Percentiles rank a stretch among this genome's conserved stretches.
Evolutionary conservation across 2,888 invertebrate genomes (phyloP).

Genomic region (Caenorhabditis imperialis): DNA sequence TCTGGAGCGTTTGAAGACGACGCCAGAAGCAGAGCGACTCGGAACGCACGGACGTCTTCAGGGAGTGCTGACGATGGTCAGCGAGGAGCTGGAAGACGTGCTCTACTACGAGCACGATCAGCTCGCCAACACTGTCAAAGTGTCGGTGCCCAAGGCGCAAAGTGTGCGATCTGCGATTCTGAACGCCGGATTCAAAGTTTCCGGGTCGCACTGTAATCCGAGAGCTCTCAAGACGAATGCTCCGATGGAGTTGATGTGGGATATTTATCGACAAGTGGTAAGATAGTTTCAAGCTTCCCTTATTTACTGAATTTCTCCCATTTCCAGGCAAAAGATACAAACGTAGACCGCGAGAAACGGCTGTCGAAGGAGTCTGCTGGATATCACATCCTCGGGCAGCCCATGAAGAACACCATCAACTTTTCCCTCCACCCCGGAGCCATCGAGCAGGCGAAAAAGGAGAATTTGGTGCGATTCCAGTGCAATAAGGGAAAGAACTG

Average conservation of each 20-base stretch:
- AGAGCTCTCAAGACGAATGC: constrained; percentile 94
- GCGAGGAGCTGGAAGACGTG: constrained; percentile 85
- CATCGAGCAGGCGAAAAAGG: constrained; percentile 63
- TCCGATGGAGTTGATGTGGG: constrained; percentile 90
- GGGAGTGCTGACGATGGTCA: constrained; percentile 87
- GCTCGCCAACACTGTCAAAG: constrained; percentile 83
- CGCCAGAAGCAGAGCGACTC: constrained; percentile 80
- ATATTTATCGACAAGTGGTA: constrained; percentile 86
- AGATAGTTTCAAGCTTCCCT: background rate
- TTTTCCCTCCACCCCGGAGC: constrained; percentile 72
- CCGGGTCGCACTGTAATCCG: constrained; percentile 90
- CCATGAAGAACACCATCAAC: constrained; percentile 64
- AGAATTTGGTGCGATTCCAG: constrained; percentile 75
- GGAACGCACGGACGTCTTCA: constrained; percentile 86
- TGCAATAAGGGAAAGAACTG: constrained; percentile 78
- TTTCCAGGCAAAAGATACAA: constrained; percentile 61
- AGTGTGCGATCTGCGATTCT: constrained; percentile 87
- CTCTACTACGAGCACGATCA: constrained; percentile 90
- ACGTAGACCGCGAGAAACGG: constrained; percentile 51
- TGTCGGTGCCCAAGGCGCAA: constrained; percentile 73
- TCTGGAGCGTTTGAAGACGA: constrained; percentile 78
- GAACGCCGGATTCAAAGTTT: constrained; percentile 87
- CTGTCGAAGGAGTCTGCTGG: constrained; percentile 53
- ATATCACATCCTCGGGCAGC: constrained; percentile 49
- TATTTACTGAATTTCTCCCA: constrained; percentile 2